Base-by-base conservation (phyloP, 2,888 invertebrate species). In the Teleiodes luculella region DNA sequence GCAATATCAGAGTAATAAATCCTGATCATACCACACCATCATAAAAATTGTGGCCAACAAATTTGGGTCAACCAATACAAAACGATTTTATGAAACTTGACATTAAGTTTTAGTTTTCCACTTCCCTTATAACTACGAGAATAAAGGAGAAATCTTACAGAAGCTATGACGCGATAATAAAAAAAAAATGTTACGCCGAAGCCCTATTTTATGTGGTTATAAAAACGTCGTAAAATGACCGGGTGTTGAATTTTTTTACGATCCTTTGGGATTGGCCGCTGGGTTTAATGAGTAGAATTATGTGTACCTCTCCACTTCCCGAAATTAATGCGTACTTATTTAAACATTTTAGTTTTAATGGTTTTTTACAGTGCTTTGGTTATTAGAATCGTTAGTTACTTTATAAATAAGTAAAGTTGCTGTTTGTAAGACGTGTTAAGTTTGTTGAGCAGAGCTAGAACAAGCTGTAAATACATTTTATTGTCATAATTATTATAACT, bases 141-240 rank as follows among this genome's bases (percentile, higher is more conserved):
- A 46, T 33, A 46, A 39, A 48, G 47, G 37, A 45, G 18, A 47
- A 55, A 48, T 55, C 48, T 52, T 14, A 48, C 31, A 20, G 33
- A 10, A 46, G 31, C 39, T 18, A 52, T 46, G 30, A 20, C 30
- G 46, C 28, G 24, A 43, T 33, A 47, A 47, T 53, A 53, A 55
- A 47, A 51, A n/a, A 52, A 43, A 39, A 16, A 16, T 39, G 30
- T 47, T 52, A 47, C 33, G 28, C 13, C 7, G 47, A 30, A 41
- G 31, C 52, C 55, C 55, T 52, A n/a, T 55, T 54, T 55, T 55
- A 55, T 47, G 33, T 37, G 37, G 30, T 28, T n/a, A 52, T 55
- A 55, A 55, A 51, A 51, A 18, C 14, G 18, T 49, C 35, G 31
- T 49, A 49, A 49, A 48, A 49, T 49, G 49, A 49, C 49, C 49